Conservation (phyloP, 2,888 invertebrate genomes). For the Hyalella azteca region DNA sequence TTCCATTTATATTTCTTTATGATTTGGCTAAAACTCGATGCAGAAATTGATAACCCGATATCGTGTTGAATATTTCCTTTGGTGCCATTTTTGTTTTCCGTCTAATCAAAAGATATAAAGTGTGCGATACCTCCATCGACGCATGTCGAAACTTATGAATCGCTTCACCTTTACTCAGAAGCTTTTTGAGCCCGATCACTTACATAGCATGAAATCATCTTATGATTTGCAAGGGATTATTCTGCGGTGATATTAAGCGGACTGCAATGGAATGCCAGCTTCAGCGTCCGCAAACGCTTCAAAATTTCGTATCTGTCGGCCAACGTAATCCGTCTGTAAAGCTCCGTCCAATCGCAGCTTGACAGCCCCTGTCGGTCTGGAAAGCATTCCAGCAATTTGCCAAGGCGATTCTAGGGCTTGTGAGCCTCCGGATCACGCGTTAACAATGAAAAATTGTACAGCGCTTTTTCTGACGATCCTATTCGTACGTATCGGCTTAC, state of each 20-base stretch:
- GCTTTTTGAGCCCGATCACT: not conserved
- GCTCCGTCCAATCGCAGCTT: slow-evolving; percentile 10
- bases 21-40: no score
- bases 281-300: slow-evolving; percentile 3
- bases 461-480: not conserved
- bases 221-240: slow-evolving; percentile 11
- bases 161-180: not conserved
- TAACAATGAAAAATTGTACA: slow-evolving; percentile 21
- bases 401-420: not conserved
- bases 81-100: no score
- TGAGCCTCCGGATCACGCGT: slow-evolving; percentile 5
- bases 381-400: slow-evolving; percentile 6
- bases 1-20: no score
- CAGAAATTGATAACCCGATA: no score
- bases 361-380: slow-evolving; percentile 26
- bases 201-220: not conserved
- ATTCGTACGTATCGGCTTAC: no score
- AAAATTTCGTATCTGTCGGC: slow-evolving; percentile 9
- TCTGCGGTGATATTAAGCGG: not conserved
- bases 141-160: not conserved
- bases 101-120: not conserved
- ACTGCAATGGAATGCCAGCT: slow-evolving; percentile 32
- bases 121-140: not conserved
- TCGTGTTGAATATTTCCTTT: not conserved
- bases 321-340: slow-evolving; percentile 18